A percentile compares a stretch with the other conserved stretches of the same genome.
phyloP scores from a whole-genome alignment of 2,113 vertebrate species.

The Gobiocypris rarus region DNA sequence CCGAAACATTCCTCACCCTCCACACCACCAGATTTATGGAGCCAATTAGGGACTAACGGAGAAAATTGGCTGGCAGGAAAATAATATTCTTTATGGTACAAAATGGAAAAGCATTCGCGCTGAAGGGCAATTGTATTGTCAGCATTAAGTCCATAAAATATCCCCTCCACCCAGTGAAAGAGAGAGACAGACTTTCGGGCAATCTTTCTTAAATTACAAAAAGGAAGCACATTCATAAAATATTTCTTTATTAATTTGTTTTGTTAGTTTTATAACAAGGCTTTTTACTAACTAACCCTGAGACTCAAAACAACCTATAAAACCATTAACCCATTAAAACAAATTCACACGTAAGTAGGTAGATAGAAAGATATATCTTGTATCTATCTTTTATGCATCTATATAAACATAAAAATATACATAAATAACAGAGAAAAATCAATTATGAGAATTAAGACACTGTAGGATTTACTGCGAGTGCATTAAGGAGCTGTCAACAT shows the following conservation, averaged over 20 bases:
- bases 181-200: slow-evolving; percentile 72
- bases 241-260: background rate
- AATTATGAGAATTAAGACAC: slow-evolving; percentile 21
- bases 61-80: slow-evolving; percentile 99
- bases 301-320: too few species aligned
- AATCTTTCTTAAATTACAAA: slow-evolving; percentile 59
- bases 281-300: background rate
- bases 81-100: slow-evolving; percentile 95
- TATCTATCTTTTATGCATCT: too few species aligned
- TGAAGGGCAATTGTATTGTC: slow-evolving; percentile 77
- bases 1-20: slow-evolving; percentile 99
- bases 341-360: too few species aligned
- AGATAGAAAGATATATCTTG: too few species aligned
- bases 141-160: slow-evolving; percentile 88
- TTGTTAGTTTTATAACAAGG: background rate
- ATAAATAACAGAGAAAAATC: background rate
- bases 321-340: too few species aligned
- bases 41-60: slow-evolving; percentile 99
- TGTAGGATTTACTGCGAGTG: background rate
- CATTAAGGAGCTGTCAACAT: slow-evolving; percentile 27
- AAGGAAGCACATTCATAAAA: slow-evolving; percentile 19
- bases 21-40: slow-evolving; percentile 98
- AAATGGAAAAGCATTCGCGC: slow-evolving; percentile 74
- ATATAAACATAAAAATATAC: background rate
- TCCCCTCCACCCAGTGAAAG: slow-evolving; percentile 59